Conservation (phyloP, 2,888 invertebrate genomes). For the Agonopterix arenella region DNA sequence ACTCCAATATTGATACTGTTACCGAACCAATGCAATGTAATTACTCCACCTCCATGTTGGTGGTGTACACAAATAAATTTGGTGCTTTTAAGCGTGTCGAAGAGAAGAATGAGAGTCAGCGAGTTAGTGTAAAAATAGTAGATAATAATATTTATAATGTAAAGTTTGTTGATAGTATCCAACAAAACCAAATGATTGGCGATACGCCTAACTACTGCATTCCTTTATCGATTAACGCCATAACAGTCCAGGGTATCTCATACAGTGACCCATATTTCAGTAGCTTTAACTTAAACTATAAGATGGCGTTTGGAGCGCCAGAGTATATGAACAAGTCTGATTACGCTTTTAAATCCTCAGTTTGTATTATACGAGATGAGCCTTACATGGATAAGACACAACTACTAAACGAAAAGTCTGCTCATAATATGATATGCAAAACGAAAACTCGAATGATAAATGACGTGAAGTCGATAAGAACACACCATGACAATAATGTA, state of each 20-base stretch:
- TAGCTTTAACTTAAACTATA: conserved; percentile 78
- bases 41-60: conserved; percentile 79
- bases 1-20: conserved; percentile 76
- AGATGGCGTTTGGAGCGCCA: conserved; percentile 74
- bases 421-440: conserved; percentile 60
- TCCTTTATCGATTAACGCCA: conserved; percentile 78
- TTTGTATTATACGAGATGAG: conserved; percentile 74
- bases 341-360: conserved; percentile 78
- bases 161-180: conserved; percentile 77
- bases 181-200: conserved; percentile 78
- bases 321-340: conserved; percentile 78
- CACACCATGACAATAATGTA: conserved; percentile 71
- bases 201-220: conserved; percentile 76
- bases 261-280: conserved; percentile 78
- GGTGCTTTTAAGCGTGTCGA: conserved; percentile 76
- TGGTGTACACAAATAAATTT: conserved; percentile 77
- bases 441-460: conserved; percentile 61
- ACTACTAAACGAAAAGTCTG: conserved; percentile 62
- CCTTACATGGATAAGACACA: conserved; percentile 60
- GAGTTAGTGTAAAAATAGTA: conserved; percentile 75
- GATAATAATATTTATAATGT: conserved; percentile 77
- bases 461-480: conserved; percentile 52
- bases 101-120: conserved; percentile 75
- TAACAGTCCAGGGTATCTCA: conserved; percentile 79
- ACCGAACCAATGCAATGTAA: conserved; percentile 78